Percentiles rank a stretch among this genome's conserved stretches.
These are phyloP conservation scores for Steromphala cineraria DNA, from an alignment of 2,888 invertebrate genomes.

Conservation along the genomic window DNA sequence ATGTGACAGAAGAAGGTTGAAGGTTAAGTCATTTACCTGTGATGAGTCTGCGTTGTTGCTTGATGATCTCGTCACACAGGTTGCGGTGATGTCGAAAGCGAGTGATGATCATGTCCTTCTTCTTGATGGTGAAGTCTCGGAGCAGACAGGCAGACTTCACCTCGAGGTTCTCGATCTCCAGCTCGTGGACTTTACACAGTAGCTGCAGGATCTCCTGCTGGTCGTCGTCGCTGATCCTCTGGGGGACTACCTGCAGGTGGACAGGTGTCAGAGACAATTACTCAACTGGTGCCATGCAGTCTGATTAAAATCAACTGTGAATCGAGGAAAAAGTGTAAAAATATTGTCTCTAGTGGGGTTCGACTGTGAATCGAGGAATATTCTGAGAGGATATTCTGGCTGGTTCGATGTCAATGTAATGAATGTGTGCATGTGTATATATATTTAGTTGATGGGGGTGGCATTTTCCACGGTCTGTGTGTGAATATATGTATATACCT, in stretches of 20 bases:
- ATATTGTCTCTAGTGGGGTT: no score
- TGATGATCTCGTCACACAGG: constrained; percentile 93
- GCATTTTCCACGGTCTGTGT: no score
- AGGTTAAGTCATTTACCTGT: constrained; percentile 80
- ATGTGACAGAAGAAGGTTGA: no score
- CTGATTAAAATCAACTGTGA: constrained; percentile 24
- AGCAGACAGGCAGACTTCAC: constrained; percentile 90
- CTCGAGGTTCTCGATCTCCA: constrained; percentile 91
- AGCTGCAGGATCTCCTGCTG: constrained; percentile 91
- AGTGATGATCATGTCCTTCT: constrained; percentile 88
- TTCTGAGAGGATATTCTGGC: no score
- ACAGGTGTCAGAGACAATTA: no score
- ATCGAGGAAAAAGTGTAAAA: no score
- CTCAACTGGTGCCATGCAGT: no score
- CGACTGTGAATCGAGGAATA: neutral
- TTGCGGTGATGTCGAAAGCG: constrained; percentile 89
- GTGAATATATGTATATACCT: no score
- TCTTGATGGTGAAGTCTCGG: constrained; percentile 88
- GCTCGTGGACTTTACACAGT: constrained; percentile 92
- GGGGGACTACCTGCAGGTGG: constrained; percentile 82
- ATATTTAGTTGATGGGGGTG: no score
- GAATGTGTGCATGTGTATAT: no score
- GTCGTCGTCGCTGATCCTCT: constrained; percentile 89
- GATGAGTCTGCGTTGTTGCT: constrained; percentile 88
- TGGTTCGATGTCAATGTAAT: neutral